Evolutionary conservation across 2,888 invertebrate species (phyloP).

Genomic region (Cyrtodaria siliqua): DNA sequence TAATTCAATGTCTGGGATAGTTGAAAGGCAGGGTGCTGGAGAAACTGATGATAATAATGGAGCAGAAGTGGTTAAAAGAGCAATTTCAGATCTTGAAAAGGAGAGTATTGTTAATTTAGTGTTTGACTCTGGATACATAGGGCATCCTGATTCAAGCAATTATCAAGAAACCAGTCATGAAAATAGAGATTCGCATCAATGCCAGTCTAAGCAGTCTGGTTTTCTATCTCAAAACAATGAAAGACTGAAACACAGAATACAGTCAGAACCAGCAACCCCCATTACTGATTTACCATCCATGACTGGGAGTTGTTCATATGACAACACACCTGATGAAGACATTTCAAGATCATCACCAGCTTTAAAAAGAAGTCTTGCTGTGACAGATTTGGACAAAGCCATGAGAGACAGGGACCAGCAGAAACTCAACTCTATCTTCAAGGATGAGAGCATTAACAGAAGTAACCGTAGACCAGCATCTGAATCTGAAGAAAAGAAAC

Average conservation of each 20-base stretch:
- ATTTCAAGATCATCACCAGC: constrained; percentile 50
- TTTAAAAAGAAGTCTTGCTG: constrained; percentile 64
- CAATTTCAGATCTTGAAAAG: constrained; percentile 55
- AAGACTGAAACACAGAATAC: constrained; percentile 8
- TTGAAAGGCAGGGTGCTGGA: constrained; percentile 1
- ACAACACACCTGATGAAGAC: constrained; percentile 40
- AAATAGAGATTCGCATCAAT: constrained; percentile 4
- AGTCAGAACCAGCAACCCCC: constrained; percentile 47
- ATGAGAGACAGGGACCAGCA: constrained; percentile 73
- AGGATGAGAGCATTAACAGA: constrained; percentile 6
- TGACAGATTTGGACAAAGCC: constrained; percentile 75
- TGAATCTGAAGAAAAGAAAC: too few relatives aligned
- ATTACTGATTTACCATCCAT: constrained; percentile 20
- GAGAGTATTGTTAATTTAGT: constrained; percentile 53
- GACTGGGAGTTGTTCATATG: constrained; percentile 34
- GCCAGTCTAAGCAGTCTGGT: constrained; percentile 39
- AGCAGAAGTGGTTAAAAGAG: constrained; percentile 28
- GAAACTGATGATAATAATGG: constrained; percentile 9
- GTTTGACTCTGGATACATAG: constrained; percentile 61
- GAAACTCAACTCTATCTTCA: constrained; percentile 64
- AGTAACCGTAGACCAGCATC: too few relatives aligned
- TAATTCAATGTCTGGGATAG: constrained; percentile 2
- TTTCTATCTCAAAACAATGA: constrained; percentile 1
- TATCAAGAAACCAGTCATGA: constrained; percentile 2
- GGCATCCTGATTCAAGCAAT: constrained; percentile 11